Evolutionary conservation across 1,140 invertebrate genomes (phyloP).

Genomic region (Cepaea nemoralis): DNA sequence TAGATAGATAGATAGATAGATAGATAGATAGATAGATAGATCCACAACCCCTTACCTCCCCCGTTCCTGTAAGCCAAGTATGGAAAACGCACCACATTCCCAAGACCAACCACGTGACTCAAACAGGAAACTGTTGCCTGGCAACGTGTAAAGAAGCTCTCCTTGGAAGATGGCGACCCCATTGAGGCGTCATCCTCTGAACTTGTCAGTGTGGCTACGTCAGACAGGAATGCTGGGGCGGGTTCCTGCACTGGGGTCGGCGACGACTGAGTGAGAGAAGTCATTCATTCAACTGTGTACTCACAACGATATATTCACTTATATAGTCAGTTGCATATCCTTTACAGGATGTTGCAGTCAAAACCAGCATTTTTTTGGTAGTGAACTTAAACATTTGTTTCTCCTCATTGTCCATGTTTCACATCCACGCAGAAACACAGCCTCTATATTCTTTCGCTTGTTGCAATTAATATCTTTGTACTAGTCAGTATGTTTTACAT

Average conservation of each 20-base stretch:
- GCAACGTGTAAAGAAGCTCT: constrained; percentile 25
- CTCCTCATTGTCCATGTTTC: too few species aligned
- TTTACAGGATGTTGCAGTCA: too few species aligned
- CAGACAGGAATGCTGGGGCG: constrained; percentile 58
- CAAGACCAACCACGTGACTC: constrained; percentile 77
- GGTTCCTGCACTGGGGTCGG: constrained; percentile 40
- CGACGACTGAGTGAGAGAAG: too few species aligned
- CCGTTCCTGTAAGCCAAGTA: constrained; percentile 95
- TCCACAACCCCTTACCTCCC: constrained; percentile 77
- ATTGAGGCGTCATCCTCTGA: constrained; percentile 51
- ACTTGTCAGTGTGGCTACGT: constrained; percentile 59
- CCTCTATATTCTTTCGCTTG: too few species aligned
- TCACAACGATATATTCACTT: too few species aligned
- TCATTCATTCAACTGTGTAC: too few species aligned
- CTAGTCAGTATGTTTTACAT: too few species aligned
- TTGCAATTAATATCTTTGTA: too few species aligned
- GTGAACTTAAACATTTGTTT: too few species aligned
- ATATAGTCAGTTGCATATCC: too few species aligned
- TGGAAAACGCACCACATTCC: constrained; percentile 95
- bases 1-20: constrained; percentile 23
- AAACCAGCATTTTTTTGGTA: too few species aligned
- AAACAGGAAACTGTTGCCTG: constrained; percentile 68
- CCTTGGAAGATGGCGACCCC: not conserved
- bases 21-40: constrained; percentile 23
- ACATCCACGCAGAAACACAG: too few species aligned